Evolutionary conservation across 1,140 invertebrate genomes (phyloP).

Genomic region (Monomorium pharaonis): DNA sequence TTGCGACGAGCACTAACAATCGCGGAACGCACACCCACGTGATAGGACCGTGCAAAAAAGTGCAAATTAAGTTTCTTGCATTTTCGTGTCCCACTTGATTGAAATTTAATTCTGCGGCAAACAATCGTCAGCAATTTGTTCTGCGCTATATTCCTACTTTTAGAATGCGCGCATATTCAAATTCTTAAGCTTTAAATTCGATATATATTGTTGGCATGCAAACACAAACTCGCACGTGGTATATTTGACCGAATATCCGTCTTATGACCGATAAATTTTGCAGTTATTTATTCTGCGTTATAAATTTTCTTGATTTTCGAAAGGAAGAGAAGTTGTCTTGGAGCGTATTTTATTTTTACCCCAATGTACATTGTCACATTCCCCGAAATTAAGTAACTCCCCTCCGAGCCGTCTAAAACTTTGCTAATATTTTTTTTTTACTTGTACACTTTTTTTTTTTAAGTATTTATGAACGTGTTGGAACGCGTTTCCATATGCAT

Average conservation of each 20-base stretch:
- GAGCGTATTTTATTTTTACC: neutral
- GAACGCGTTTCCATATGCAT: neutral
- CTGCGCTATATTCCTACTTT: conserved; percentile 27
- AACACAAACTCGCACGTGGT: neutral
- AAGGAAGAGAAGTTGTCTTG: neutral
- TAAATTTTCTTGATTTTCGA: neutral
- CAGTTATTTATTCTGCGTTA: neutral
- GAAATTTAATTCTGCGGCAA: conserved; percentile 42
- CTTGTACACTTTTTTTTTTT: neutral
- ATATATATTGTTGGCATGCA: conserved; percentile 22
- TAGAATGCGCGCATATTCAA: conserved; percentile 25
- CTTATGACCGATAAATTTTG: conserved; percentile 7
- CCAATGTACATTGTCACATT: neutral
- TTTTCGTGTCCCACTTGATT: conserved; percentile 13
- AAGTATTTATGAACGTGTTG: neutral
- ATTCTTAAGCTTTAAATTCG: conserved; percentile 32
- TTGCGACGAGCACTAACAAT: neutral
- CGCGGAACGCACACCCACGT: neutral
- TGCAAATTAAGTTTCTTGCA: conserved; percentile 19
- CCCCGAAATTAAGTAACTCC: neutral
- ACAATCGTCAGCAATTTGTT: conserved; percentile 21
- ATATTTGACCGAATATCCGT: conserved; percentile 8
- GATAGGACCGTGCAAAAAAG: neutral
- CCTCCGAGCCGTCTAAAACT: neutral
- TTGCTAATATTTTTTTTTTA: neutral